phyloP scores from a whole-genome alignment of 2,888 invertebrate species.

The Hipparchia sbordonii region DNA sequence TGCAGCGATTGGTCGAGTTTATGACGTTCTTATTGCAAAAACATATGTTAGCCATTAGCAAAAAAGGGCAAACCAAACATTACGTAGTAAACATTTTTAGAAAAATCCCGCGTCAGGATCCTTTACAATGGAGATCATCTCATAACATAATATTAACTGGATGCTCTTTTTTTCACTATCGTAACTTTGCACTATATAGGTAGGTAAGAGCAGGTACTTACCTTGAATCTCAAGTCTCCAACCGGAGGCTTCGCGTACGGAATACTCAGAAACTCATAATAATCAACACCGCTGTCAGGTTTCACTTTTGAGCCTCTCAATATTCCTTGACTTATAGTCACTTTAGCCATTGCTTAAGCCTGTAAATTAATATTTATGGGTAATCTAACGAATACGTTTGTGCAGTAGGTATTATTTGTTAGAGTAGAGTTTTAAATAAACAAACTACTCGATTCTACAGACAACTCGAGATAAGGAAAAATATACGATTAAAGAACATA shows the following conservation, averaged over 20 bases:
- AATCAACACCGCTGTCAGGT: conserved; percentile 62
- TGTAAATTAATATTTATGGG: background rate
- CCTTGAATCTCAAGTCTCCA: conserved; percentile 62
- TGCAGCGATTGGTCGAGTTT: too few species aligned
- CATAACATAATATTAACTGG: too few species aligned
- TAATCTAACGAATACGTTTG: too few species aligned
- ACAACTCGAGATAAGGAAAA: background rate
- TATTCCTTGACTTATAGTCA: conserved; percentile 60
- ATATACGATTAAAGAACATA: background rate
- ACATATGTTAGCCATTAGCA: too few species aligned
- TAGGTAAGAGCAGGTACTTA: conserved; percentile 38
- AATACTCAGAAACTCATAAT: conserved; percentile 72
- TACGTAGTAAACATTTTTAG: too few species aligned
- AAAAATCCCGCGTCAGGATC: too few species aligned
- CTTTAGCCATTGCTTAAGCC: conserved; percentile 46
- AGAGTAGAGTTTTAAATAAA: background rate
- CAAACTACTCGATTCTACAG: background rate
- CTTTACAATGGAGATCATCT: too few species aligned
- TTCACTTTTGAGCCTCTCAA: conserved; percentile 59
- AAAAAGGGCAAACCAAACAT: too few species aligned
- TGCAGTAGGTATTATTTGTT: background rate
- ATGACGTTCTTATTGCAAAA: too few species aligned
- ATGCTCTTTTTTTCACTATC: too few species aligned
- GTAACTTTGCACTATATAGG: background rate
- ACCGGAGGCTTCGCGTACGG: conserved; percentile 82